A percentile compares a stretch with the other conserved stretches of the same genome.
These are phyloP conservation scores for Canis aureus DNA, from an alignment of 2,113 vertebrate species.

Conservation along the genomic window DNA sequence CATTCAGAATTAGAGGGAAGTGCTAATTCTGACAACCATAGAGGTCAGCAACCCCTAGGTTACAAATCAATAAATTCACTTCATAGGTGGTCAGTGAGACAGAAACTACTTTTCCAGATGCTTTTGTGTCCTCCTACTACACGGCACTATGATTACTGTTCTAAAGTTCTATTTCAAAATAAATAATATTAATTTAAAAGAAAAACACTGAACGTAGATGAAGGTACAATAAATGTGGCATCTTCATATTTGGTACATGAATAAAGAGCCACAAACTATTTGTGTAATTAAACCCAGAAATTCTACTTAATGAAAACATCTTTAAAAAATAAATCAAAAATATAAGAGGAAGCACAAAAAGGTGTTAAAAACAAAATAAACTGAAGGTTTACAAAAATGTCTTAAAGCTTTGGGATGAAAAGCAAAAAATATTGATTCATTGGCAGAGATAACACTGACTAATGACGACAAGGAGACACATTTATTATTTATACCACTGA, in stretches of 20 bases:
- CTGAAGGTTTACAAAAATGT: neutral
- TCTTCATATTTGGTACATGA: neutral
- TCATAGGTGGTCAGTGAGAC: conserved; percentile 49
- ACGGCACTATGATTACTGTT: neutral
- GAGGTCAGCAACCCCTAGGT: conserved; percentile 75
- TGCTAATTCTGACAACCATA: conserved; percentile 44
- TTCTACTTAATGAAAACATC: neutral
- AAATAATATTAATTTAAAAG: neutral
- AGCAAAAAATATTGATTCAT: neutral
- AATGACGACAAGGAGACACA: neutral
- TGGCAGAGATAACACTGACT: neutral
- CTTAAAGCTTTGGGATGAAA: neutral
- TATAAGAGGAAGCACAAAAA: neutral
- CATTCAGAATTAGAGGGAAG: conserved; percentile 55
- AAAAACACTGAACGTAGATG: neutral
- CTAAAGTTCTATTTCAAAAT: conserved; percentile 23
- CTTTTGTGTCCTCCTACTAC: conserved; percentile 8
- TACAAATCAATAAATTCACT: conserved; percentile 71
- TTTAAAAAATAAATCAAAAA: conserved; percentile 12
- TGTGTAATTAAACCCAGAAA: neutral
- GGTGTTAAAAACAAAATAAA: neutral
- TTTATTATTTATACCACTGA: neutral
- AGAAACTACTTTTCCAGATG: conserved; percentile 76
- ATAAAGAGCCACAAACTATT: neutral
- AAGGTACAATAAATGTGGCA: neutral